phyloP scores from a whole-genome alignment of 2,888 invertebrate species.

The Apamea anceps region DNA sequence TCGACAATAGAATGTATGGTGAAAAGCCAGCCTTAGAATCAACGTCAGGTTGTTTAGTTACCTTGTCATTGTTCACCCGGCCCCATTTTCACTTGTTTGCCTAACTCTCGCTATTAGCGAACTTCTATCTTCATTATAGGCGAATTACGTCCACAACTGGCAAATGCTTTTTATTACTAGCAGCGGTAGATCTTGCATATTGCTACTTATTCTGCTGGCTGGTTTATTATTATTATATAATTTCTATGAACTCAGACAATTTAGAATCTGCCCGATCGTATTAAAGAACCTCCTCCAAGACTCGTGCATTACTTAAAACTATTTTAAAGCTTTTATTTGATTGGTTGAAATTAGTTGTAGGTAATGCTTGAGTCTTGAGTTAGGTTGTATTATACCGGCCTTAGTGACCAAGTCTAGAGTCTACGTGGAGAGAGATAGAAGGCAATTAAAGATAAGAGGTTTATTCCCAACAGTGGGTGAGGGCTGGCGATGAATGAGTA shows the following conservation, averaged over 20 bases:
- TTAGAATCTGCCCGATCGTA: too few relatives aligned
- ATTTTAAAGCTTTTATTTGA: neutral
- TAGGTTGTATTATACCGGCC: neutral
- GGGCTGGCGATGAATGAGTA: neutral
- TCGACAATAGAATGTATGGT: neutral
- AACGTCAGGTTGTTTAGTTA: neutral
- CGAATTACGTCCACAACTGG: neutral
- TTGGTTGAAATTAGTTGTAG: neutral
- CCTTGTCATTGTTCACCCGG: neutral
- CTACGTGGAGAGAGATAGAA: neutral
- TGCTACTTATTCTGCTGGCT: neutral
- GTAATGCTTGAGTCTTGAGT: constrained; percentile 1
- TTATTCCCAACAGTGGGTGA: neutral
- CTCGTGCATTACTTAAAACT: too few relatives aligned
- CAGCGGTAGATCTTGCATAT: neutral
- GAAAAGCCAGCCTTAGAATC: neutral
- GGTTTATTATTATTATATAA: neutral
- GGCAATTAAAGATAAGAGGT: neutral
- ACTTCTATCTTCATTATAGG: neutral
- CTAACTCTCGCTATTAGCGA: neutral
- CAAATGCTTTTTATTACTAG: neutral
- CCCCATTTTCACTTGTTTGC: neutral
- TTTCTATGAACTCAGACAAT: neutral
- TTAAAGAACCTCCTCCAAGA: too few relatives aligned
- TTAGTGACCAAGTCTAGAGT: neutral